Base-by-base conservation (phyloP, 2,888 invertebrate genomes). In the Gari tellinella region DNA sequence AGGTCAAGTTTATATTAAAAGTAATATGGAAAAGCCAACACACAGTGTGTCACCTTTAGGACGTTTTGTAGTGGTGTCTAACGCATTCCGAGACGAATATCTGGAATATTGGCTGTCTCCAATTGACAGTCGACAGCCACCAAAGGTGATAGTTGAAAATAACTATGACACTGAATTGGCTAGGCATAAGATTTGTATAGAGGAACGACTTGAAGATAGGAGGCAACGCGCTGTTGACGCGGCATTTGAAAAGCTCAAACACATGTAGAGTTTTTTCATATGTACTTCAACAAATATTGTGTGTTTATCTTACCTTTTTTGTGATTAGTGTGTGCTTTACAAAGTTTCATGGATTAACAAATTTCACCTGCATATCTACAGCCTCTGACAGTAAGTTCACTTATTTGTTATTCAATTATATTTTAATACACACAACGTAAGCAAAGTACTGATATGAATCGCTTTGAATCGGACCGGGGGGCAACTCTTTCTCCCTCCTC, bases 1-100 rank as follows among this genome's bases (percentile, higher is more conserved):
- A 23, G 15, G 23, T 25, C 7, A 49, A 23, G 49, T 21, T 15
- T 23, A 31, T 31, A 31, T 31, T 31, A 31, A 31, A 31, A 31
- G 31, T 31, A 31, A 31, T 31, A 49, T 15, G 19, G 15, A 49
- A 15, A 49, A 19, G 25, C 49, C 49, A 49, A 49, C 49, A 49
- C 49, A 49, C 25, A 23, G 15, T 23, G 23, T 49, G 14, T 49
- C 49, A 23, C 49, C 49, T 15, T 23, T 21, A 23, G 49, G 49
- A 23, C 15, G 21, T 15, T 21, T 23, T 23, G 25, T 7, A 25
- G 15, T 15, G 21, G 15, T 15, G 14, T 23, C 49, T 17, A 21
- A 49, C 7, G 23, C 19, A 25, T 49, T 21, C 25, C 14, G 5
- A 49, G 25, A 49, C 25, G 49, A 17, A 23, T 49, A 49, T 49